Conservation (phyloP, 2,797 vertebrate species). For the Enteromius argenteus region DNA sequence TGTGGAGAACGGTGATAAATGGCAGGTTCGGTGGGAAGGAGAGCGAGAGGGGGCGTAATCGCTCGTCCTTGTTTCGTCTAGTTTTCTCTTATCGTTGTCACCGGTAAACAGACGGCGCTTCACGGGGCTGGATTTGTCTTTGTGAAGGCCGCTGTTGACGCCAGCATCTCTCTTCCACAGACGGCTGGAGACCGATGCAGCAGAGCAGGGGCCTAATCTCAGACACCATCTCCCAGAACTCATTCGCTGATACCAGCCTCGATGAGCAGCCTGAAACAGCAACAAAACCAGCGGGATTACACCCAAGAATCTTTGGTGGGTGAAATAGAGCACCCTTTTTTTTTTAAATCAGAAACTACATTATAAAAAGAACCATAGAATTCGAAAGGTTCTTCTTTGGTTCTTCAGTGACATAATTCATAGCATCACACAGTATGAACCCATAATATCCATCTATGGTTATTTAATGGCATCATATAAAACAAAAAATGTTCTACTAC, state of each 20-base stretch:
- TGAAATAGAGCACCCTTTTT: not conserved
- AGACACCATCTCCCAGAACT: slow-evolving; percentile 22
- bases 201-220: slow-evolving; percentile 27
- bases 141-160: slow-evolving; percentile 12
- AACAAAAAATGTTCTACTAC: not conserved
- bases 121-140: slow-evolving; percentile 30
- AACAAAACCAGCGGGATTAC: slow-evolving; percentile 15
- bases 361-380: not conserved
- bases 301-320: not conserved
- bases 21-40: slow-evolving; percentile 14
- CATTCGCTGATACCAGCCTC: slow-evolving; percentile 11
- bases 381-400: not conserved
- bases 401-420: not conserved
- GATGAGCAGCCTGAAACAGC: not conserved
- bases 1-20: slow-evolving; percentile 6
- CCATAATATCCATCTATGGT: not conserved
- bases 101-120: slow-evolving; percentile 23
- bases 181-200: slow-evolving; percentile 6
- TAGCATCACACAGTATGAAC: not conserved
- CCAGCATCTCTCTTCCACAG: slow-evolving; percentile 35
- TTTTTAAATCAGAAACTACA: not conserved
- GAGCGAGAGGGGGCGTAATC: slow-evolving; percentile 16
- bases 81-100: slow-evolving; percentile 38
- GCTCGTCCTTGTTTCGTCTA: slow-evolving; percentile 25
- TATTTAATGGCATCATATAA: not conserved